A percentile compares a stretch with the other conserved stretches of the same genome.
Conservation (phyloP, 2,113 vertebrate species). For the Thymallus thymallus region DNA sequence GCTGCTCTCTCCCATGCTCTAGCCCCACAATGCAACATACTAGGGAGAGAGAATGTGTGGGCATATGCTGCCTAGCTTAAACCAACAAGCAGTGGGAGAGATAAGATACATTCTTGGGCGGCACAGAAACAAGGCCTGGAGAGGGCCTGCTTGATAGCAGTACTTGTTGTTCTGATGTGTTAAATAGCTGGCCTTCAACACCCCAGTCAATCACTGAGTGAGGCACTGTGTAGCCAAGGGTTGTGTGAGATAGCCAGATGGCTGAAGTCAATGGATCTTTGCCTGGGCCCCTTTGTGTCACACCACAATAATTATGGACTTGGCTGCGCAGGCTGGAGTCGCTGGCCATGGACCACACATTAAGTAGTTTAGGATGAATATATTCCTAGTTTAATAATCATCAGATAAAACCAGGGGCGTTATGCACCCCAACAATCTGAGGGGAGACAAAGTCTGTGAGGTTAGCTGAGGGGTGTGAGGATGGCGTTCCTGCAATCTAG, state of each 20-base stretch:
- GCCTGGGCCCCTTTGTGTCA: constrained; percentile 53
- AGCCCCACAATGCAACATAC: constrained; percentile 65
- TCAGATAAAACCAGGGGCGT: constrained; percentile 5
- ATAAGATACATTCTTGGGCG: constrained; percentile 78
- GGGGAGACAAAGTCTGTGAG: too few relatives aligned
- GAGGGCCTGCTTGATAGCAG: constrained; percentile 77
- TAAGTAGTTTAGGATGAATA: constrained; percentile 21
- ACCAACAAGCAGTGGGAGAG: constrained; percentile 74
- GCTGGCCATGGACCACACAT: constrained; percentile 21
- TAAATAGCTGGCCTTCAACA: constrained; percentile 81
- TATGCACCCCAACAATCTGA: too few relatives aligned
- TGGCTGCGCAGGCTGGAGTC: constrained; percentile 32
- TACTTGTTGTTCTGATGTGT: constrained; percentile 82
- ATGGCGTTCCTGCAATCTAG: too few relatives aligned
- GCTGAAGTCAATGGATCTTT: constrained; percentile 61
- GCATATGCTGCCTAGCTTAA: constrained; percentile 71
- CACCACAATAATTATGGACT: constrained; percentile 50
- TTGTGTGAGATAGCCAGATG: constrained; percentile 72
- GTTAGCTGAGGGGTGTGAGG: too few relatives aligned
- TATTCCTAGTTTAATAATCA: constrained; percentile 12
- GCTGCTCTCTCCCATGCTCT: constrained; percentile 36
- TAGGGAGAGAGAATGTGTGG: constrained; percentile 58
- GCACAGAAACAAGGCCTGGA: constrained; percentile 74
- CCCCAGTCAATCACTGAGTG: constrained; percentile 72
- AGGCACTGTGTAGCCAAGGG: constrained; percentile 76